Evolutionary conservation across 2,888 invertebrate species (phyloP), one percentile per base, ranked within the genome.

Genomic region (Eledona agricola): DNA sequence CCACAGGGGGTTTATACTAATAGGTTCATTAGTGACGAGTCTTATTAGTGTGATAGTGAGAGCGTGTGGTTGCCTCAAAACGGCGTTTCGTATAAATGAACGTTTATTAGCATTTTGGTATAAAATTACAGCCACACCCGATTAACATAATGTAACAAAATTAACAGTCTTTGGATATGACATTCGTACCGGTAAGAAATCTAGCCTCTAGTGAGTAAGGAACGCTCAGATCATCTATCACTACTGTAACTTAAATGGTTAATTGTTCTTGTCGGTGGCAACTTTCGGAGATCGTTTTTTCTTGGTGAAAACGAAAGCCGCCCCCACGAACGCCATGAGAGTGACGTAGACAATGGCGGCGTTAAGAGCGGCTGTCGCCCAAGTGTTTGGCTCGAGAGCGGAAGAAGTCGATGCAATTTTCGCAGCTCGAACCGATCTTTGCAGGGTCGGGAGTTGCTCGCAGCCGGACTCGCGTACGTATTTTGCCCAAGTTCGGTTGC

Each of bases 401-500:
- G 66, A 58, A 15, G 6, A 3, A n/a, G 13, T 25, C 3, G 17
- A 26, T 9, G 35, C n/a, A 10, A 12, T 11, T 9, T 35, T 13
- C 5, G 62, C 64, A 3, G 67, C 62, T 45, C 72, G 58, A 7
- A 63, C 32, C 2, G 51, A 40, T 55, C 72, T 62, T 35, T 63
- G 51, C 17, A 64, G 58, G 35, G 51, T 59, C 3, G 63, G 59
- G 22, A 61, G 57, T 51, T 61, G 70, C 52, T 70, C 81, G 64
- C 86, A 87, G 11, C 81, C 83, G 0, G 86, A 85, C 66, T 87
- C 86, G 43, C 84, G 78, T 3, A 86, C 82, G 62, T 86, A 88
- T 68, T 87, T 86, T 1, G 87, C 86, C 88, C 88, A 88, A 0
- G 87, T 87, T 59, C 86, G 80, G 59, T 82, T 83, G 0, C 84